Percentiles rank a stretch among this genome's conserved stretches.
Evolutionary conservation across 2,888 invertebrate genomes (phyloP).

Genomic region (Aphodius granarius): DNA sequence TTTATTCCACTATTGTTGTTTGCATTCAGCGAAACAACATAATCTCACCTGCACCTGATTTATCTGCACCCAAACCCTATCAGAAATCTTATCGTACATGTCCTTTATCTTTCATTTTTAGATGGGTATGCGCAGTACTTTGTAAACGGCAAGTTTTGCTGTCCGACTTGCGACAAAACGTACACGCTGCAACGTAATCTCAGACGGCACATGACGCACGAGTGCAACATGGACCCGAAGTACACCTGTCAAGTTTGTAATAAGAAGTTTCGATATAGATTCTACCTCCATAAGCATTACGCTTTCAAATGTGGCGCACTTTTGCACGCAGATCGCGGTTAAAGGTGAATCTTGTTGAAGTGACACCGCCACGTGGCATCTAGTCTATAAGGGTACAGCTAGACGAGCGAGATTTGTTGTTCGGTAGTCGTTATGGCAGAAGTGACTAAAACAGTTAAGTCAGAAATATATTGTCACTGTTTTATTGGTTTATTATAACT

Average conservation of each 20-base stretch:
- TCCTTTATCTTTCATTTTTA: slow-evolving; percentile 3
- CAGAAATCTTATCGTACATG: neutral
- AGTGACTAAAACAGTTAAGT: too few species aligned
- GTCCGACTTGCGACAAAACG: slow-evolving; percentile 49
- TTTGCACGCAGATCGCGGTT: too few species aligned
- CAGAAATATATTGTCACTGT: too few species aligned
- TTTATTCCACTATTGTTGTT: neutral
- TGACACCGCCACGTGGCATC: too few species aligned
- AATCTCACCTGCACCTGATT: neutral
- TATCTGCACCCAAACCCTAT: neutral
- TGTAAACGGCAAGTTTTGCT: slow-evolving; percentile 30
- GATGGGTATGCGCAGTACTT: slow-evolving; percentile 7
- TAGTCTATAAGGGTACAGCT: too few species aligned
- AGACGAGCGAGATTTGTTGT: too few species aligned
- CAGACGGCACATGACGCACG: slow-evolving; percentile 18
- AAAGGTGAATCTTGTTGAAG: too few species aligned
- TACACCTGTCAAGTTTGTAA: slow-evolving; percentile 47
- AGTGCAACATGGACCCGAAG: slow-evolving; percentile 42
- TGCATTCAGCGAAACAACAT: neutral
- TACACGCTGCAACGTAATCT: slow-evolving; percentile 49
- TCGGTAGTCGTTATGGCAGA: too few species aligned
- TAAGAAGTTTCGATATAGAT: slow-evolving; percentile 54
- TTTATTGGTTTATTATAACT: too few species aligned
- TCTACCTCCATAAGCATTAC: slow-evolving; percentile 14
- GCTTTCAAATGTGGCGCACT: slow-evolving; percentile 5